Base-by-base conservation (phyloP, 2,888 invertebrate genomes). In the Mesoligia furuncula region DNA sequence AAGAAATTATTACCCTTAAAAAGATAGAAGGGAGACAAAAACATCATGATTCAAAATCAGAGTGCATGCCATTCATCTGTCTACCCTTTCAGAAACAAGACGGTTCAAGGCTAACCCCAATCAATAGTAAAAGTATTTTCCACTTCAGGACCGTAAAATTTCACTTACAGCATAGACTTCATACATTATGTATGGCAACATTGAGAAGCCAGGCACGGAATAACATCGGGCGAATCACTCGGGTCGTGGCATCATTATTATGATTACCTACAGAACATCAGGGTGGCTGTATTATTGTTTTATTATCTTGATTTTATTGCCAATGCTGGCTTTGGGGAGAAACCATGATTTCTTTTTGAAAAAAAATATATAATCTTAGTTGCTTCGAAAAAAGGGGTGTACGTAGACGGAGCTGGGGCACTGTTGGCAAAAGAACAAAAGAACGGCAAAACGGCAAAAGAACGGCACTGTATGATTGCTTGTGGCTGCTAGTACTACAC, bases 181-280 rank as follows among this genome's bases (percentile, higher is more conserved):
- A 69, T 92, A 87, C 86, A 91, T 87, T 89, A 92, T 90, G 87
- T 89, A 91, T 90, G 89, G 77, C 72, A 70, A 76, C 85, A 87
- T 92, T 89, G 75, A 83, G 79, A 92, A 76, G 79, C 89, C 42
- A 77, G 77, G 83, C 91, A 92, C 91, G 91, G 71, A 90, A 77
- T 66, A 81, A 85, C 76, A 77, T 83, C 81, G 82, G 80, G 75
- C 3, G 71, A 84, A 86, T 77, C 83, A 75, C 77, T 79, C 67
- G 74, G 83, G 85, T 77, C 82, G 70, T 76, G 67, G 77, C 42
- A 54, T 77, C 80, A 83, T 85, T 90, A 90, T 90, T 89, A 90
- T 88, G 87, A 89, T 90, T 89, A 89, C 88, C 77, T 77, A 84
- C 84, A 79, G 87, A 86, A 87, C 85, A 87, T 88, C 75, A 73